Percentiles rank a stretch among this genome's conserved stretches.
Evolutionary conservation across 2,888 invertebrate genomes (phyloP).

Genomic region (Ethmia dodecea): DNA sequence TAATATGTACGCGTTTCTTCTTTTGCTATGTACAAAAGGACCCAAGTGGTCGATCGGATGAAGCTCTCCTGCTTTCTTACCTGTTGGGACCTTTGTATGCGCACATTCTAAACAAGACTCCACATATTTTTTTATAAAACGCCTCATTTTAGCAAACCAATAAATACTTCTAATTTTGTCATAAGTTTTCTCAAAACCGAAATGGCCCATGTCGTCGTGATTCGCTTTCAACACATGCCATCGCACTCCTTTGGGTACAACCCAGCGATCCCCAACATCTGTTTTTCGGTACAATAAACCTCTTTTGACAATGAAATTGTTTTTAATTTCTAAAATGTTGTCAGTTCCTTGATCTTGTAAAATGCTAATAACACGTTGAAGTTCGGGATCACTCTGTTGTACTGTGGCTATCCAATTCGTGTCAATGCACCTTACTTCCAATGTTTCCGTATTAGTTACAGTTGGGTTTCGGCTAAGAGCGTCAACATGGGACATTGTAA

Average conservation of each 20-base stretch:
- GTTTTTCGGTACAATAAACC: conserved; percentile 4
- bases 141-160: not conserved
- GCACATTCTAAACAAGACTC: not conserved
- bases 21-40: not conserved
- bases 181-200: conserved; percentile 18
- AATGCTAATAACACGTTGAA: not conserved
- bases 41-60: not conserved
- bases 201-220: conserved; percentile 17
- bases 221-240: conserved; percentile 19
- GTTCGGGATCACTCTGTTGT: not conserved
- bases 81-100: not conserved
- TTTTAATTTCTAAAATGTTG: conserved; percentile 7
- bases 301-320: conserved; percentile 9
- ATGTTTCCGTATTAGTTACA: not conserved
- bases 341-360: not conserved
- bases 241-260: conserved; percentile 19
- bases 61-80: not conserved
- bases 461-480: conserved; percentile 17
- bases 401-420: not conserved
- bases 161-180: conserved; percentile 2
- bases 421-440: not conserved
- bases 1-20: not conserved
- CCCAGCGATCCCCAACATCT: conserved; percentile 8
- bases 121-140: too few relatives aligned
- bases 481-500: conserved; percentile 17